Evolutionary conservation across 2,113 vertebrate genomes (phyloP).

Genomic region (Furnarius figulus): DNA sequence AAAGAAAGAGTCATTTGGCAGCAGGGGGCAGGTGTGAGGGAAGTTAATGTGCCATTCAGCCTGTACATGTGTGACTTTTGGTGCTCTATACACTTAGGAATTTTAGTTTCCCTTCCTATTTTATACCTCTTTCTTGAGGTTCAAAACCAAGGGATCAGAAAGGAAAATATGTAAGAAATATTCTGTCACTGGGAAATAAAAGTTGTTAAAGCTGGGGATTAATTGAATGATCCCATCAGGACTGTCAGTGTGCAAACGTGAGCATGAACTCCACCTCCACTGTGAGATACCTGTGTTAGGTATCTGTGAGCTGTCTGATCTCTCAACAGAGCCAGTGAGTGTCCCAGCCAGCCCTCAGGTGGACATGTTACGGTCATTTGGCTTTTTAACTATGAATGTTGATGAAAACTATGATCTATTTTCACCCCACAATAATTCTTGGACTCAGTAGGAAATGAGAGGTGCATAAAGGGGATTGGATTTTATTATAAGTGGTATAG

Average conservation of each 20-base stretch:
- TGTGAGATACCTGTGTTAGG: background rate
- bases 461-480: background rate
- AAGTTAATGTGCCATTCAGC: background rate
- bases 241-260: background rate
- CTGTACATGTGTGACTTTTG: background rate
- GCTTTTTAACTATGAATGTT: background rate
- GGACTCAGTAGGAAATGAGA: background rate
- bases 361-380: background rate
- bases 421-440: background rate
- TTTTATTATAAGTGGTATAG: background rate
- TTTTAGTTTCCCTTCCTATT: background rate
- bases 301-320: background rate
- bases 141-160: background rate
- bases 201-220: background rate
- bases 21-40: fast-evolving
- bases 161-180: background rate
- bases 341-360: background rate
- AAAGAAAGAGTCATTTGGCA: background rate
- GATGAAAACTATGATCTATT: background rate
- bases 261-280: background rate
- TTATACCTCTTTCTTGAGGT: background rate
- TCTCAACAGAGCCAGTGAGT: background rate
- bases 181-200: background rate
- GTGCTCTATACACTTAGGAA: background rate
- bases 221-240: background rate